Evolutionary conservation across 1,140 invertebrate genomes (phyloP).

Genomic region (Hyles vespertilio): DNA sequence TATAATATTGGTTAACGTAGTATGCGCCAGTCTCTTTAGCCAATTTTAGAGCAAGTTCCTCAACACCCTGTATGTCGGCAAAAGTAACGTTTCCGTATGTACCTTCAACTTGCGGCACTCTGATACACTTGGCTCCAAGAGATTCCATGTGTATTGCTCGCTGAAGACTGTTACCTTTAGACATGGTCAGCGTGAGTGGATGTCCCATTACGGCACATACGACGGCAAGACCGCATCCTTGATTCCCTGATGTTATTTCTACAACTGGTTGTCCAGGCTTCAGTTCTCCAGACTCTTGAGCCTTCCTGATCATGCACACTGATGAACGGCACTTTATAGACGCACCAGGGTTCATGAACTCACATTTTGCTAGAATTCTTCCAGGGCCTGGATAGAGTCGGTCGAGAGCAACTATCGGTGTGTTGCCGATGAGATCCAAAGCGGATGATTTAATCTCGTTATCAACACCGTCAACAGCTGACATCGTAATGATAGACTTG

Average conservation of each 20-base stretch:
- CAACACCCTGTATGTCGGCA: constrained; percentile 51
- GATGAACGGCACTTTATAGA: constrained; percentile 64
- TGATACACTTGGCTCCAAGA: constrained; percentile 55
- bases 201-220: constrained; percentile 59
- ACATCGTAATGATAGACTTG: too few species aligned
- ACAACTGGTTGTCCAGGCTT: constrained; percentile 50
- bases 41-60: constrained; percentile 44
- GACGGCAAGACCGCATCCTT: constrained; percentile 61
- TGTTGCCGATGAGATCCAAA: constrained; percentile 60
- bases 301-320: constrained; percentile 52
- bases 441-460: constrained; percentile 59
- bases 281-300: constrained; percentile 40
- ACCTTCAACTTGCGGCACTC: constrained; percentile 62
- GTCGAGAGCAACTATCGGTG: constrained; percentile 57
- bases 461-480: background rate
- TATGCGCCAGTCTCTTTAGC: constrained; percentile 48
- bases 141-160: constrained; percentile 65
- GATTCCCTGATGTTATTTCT: constrained; percentile 64
- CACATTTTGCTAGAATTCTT: constrained; percentile 58
- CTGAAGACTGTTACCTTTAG: constrained; percentile 59
- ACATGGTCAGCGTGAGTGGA: constrained; percentile 59
- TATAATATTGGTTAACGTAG: constrained; percentile 61
- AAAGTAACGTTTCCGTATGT: constrained; percentile 64
- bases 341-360: constrained; percentile 66
- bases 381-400: constrained; percentile 54